These are phyloP conservation scores for Temnothorax unifasciatus DNA, from an alignment of 2,888 invertebrate species.

Conservation along the genomic window DNA sequence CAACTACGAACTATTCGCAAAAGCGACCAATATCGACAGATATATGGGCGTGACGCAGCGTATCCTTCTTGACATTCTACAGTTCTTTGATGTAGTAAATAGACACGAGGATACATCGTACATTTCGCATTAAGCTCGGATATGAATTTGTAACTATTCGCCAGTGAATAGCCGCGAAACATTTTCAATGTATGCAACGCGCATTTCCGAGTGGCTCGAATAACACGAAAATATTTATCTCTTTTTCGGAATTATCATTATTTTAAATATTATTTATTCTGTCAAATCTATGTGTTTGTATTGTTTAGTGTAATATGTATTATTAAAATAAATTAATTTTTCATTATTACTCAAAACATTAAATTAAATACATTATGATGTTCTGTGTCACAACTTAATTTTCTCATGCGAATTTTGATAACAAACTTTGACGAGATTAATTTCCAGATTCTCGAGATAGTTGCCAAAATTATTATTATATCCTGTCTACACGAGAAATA, in stretches of 20 bases:
- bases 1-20: constrained; percentile 32
- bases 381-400: not conserved
- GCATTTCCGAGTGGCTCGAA: not conserved
- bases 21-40: constrained; percentile 32
- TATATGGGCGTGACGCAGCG: constrained; percentile 37
- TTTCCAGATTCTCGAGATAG: constrained; percentile 32
- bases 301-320: not conserved
- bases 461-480: constrained; percentile 67
- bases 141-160: not conserved
- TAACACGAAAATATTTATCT: not conserved
- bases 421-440: constrained; percentile 49
- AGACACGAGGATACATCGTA: constrained; percentile 4
- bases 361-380: not conserved
- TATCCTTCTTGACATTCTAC: constrained; percentile 52
- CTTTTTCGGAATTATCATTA: not conserved
- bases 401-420: constrained; percentile 18
- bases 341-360: not conserved
- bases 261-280: not conserved
- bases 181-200: not conserved
- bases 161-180: not conserved
- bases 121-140: constrained; percentile 21
- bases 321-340: constrained; percentile 2
- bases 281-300: not conserved
- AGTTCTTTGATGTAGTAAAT: constrained; percentile 30
- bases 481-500: constrained; percentile 24